A percentile compares a stretch with the other conserved stretches of the same genome.
Conservation (phyloP, 2,888 invertebrate genomes). For the Epirrhoe alternata region DNA sequence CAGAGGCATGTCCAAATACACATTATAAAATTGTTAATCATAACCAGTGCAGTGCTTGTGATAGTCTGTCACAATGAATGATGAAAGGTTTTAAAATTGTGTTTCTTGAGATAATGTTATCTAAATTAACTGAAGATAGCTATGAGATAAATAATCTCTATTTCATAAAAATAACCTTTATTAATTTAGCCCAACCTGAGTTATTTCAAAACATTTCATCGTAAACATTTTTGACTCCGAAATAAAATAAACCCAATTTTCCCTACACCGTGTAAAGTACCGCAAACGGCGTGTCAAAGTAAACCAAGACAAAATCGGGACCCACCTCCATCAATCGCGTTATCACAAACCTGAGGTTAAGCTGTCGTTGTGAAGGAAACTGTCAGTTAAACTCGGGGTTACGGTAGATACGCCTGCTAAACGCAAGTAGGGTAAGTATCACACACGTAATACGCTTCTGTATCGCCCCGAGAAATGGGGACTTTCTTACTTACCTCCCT, state of each 20-base stretch:
- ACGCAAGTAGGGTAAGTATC: constrained; percentile 57
- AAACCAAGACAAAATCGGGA: constrained; percentile 66
- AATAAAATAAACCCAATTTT: constrained; percentile 54
- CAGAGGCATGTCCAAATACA: too few species aligned
- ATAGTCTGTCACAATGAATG: too few species aligned
- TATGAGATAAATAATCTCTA: too few species aligned
- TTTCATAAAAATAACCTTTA: background rate
- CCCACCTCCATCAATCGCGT: constrained; percentile 4
- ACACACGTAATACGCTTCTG: constrained; percentile 65
- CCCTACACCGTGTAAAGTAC: constrained; percentile 59
- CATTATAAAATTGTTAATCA: too few species aligned
- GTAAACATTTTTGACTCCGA: constrained; percentile 28
- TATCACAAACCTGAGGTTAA: background rate
- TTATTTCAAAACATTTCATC: constrained; percentile 1
- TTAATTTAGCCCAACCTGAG: background rate
- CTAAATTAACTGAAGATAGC: too few species aligned
- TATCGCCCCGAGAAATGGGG: constrained; percentile 77
- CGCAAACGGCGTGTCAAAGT: constrained; percentile 81
- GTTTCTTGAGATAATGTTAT: too few species aligned
- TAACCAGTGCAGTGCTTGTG: too few species aligned
- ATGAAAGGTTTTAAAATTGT: too few species aligned
- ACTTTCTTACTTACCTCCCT: constrained; percentile 73
- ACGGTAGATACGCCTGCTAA: background rate
- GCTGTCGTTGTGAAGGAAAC: background rate
- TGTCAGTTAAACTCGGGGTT: background rate